phyloP scores from a whole-genome alignment of 2,888 invertebrate genomes.

The Andrena flavipes region DNA sequence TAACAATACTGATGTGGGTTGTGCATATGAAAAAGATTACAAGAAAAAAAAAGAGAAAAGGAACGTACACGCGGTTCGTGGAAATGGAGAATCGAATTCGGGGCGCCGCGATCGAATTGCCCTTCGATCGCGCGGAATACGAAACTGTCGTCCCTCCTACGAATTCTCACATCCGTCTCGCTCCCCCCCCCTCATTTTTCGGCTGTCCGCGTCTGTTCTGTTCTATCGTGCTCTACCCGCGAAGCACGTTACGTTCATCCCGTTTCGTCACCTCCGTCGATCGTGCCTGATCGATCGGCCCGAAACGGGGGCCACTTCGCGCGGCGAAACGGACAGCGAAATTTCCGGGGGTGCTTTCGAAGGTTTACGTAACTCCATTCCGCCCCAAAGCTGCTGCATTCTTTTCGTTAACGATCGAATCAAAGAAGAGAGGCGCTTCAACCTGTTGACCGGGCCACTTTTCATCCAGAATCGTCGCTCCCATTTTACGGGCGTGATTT shows the following conservation, averaged over 20 bases:
- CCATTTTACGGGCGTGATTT: background rate
- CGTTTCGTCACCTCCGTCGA: background rate
- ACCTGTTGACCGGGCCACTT: background rate
- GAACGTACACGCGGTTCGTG: conserved; percentile 58
- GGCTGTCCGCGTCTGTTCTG: conserved; percentile 5
- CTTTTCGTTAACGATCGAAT: background rate
- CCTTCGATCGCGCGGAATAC: conserved; percentile 15
- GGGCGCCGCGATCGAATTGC: conserved; percentile 11
- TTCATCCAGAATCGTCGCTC: background rate
- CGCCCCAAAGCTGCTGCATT: background rate
- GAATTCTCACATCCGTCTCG: conserved; percentile 3
- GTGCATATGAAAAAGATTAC: conserved; percentile 74
- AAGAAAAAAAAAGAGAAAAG: conserved; percentile 32
- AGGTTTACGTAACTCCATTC: background rate
- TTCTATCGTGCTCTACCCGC: background rate
- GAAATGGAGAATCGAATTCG: conserved; percentile 63
- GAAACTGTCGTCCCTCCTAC: conserved; percentile 40
- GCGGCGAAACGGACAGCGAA: background rate
- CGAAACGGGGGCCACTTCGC: background rate
- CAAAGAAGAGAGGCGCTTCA: background rate
- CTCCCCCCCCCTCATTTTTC: background rate
- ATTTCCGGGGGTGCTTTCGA: background rate
- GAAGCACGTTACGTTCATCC: too few relatives aligned
- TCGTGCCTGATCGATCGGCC: background rate
- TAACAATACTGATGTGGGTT: conserved; percentile 74